Evolutionary conservation across 1,140 invertebrate species (phyloP).

Genomic region (Batillaria attramentaria): DNA sequence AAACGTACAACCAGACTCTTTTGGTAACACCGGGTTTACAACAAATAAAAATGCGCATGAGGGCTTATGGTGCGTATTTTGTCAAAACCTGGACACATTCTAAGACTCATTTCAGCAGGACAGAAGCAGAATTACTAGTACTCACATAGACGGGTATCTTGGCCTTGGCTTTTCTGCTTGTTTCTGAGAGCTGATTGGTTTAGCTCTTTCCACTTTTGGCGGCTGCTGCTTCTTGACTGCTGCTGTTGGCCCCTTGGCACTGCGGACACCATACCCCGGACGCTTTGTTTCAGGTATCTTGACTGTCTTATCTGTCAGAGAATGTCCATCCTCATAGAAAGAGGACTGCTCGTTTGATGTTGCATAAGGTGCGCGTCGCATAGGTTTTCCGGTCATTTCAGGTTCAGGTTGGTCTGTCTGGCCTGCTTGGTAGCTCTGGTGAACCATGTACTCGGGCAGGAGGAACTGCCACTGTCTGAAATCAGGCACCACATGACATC

Average conservation of each 20-base stretch:
- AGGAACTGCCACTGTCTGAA: conserved; percentile 59
- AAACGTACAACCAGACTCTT: not conserved
- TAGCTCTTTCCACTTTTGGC: not conserved
- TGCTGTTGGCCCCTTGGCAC: not conserved
- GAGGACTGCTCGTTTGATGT: conserved; percentile 54
- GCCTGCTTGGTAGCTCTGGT: conserved; percentile 54
- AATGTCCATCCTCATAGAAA: conserved; percentile 54
- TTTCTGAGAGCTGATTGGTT: conserved; percentile 10
- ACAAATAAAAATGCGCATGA: no score
- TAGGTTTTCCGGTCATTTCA: not conserved
- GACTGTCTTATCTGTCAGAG: conserved; percentile 61
- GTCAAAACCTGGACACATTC: no score
- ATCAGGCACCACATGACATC: conserved; percentile 19
- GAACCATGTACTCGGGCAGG: conserved; percentile 69
- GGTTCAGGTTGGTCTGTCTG: not conserved
- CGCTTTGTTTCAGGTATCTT: conserved; percentile 58
- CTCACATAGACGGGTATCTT: conserved; percentile 24
- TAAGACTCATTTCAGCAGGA: not conserved
- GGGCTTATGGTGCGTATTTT: no score
- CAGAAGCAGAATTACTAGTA: not conserved
- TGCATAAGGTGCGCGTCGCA: conserved; percentile 50
- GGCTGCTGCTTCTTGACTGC: not conserved
- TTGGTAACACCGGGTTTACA: no score
- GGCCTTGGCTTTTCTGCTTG: not conserved
- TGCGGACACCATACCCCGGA: conserved; percentile 59